Percentiles rank a stretch among this genome's conserved stretches.
Conservation (phyloP, 2,888 invertebrate genomes). For the Druceiella hillmani region DNA sequence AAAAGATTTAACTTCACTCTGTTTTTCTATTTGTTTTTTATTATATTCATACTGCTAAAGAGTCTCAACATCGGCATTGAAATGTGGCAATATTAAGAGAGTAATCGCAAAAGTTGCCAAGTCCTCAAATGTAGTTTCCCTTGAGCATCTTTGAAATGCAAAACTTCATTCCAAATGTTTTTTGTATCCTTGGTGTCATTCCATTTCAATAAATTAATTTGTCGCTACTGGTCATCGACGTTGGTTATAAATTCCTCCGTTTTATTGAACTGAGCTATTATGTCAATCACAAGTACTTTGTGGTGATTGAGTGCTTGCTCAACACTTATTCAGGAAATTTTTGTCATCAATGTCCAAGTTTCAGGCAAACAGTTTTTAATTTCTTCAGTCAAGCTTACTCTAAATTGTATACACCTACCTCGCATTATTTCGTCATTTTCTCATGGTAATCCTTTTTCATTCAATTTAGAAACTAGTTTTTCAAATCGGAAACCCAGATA, state of each 20-base stretch:
- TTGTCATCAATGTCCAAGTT: constrained; percentile 11
- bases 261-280: constrained; percentile 11
- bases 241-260: constrained; percentile 9
- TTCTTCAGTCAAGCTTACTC: constrained; percentile 11
- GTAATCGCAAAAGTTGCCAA: constrained; percentile 13
- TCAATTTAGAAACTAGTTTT: constrained; percentile 7
- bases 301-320: constrained; percentile 12
- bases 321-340: constrained; percentile 10
- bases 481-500: too few relatives aligned
- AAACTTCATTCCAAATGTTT: too few relatives aligned
- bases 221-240: constrained; percentile 12
- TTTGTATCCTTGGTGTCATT: too few relatives aligned
- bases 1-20: constrained; percentile 9
- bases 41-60: constrained; percentile 10
- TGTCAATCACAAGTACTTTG: constrained; percentile 10
- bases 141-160: too few relatives aligned
- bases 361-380: constrained; percentile 12
- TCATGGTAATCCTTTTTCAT: constrained; percentile 12
- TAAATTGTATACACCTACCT: constrained; percentile 10
- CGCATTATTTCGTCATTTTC: constrained; percentile 13
- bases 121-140: too few relatives aligned
- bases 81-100: constrained; percentile 14
- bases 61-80: constrained; percentile 5
- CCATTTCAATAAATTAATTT: too few relatives aligned
- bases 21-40: constrained; percentile 10